Conservation (phyloP, 2,888 invertebrate species). For the Pecten maximus region DNA sequence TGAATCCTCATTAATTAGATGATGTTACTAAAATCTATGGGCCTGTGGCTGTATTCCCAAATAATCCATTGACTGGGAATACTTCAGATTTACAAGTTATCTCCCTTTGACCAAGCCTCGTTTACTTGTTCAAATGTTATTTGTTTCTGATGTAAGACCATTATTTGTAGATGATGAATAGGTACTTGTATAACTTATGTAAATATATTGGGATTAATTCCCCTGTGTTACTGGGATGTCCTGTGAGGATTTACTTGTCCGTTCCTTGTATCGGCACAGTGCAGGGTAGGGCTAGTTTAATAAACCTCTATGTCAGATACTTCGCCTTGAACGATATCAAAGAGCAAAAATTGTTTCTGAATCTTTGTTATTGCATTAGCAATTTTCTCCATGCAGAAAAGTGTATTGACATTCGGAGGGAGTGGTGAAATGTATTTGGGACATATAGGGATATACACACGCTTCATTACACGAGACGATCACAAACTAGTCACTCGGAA, state of each 20-base stretch:
- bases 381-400: background rate
- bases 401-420: background rate
- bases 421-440: background rate
- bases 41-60: too few relatives aligned
- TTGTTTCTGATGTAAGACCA: background rate
- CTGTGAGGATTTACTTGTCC: background rate
- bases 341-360: conserved; percentile 9
- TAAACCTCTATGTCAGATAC: background rate
- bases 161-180: background rate
- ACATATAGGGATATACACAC: background rate
- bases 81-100: background rate
- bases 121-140: background rate
- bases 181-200: background rate
- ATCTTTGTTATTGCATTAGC: conserved; percentile 13
- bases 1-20: too few relatives aligned
- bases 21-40: too few relatives aligned
- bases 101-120: background rate
- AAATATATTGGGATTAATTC: background rate
- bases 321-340: background rate
- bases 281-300: background rate
- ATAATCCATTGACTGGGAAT: too few relatives aligned
- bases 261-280: background rate
- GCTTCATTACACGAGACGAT: conserved; percentile 7
- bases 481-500: background rate
- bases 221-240: background rate